A percentile compares a stretch with the other conserved stretches of the same genome.
Conservation (phyloP, 2,797 vertebrate species). For the Neomorphus geoffroyi region DNA sequence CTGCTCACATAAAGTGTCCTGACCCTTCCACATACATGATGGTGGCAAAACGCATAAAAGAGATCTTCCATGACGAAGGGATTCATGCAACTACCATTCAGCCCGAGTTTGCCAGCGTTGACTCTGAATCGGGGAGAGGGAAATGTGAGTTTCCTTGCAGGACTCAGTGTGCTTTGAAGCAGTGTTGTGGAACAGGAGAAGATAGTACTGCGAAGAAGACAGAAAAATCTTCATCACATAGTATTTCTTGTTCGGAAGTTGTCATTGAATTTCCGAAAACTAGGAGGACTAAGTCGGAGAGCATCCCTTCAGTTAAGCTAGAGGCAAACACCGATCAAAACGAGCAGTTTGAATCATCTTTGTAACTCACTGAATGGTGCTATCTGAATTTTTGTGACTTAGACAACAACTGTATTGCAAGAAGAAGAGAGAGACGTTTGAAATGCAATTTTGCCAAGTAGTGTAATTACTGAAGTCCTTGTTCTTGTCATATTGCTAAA, state of each 20-base stretch:
- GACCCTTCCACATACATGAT: conserved; percentile 96
- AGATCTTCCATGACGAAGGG: conserved; percentile 95
- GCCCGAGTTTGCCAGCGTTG: conserved; percentile 93
- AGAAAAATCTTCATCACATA: conserved; percentile 67
- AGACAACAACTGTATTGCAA: conserved; percentile 57
- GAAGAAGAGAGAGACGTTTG: conserved; percentile 72
- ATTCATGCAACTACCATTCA: conserved; percentile 99
- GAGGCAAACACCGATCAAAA: conserved; percentile 74
- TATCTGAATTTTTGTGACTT: conserved; percentile 66
- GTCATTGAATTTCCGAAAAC: conserved; percentile 81
- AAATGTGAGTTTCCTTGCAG: conserved; percentile 94
- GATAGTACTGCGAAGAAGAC: conserved; percentile 75
- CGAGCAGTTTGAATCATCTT: conserved; percentile 89
- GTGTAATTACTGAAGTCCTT: conserved; percentile 75
- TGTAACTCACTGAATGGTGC: conserved; percentile 79
- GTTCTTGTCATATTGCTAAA: conserved; percentile 75
- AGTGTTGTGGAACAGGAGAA: conserved; percentile 85
- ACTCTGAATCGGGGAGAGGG: conserved; percentile 80
- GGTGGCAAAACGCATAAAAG: conserved; percentile 96
- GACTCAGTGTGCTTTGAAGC: conserved; percentile 95
- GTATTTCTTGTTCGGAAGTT: conserved; percentile 82
- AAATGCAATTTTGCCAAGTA: conserved; percentile 76
- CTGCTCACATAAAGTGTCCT: conserved; percentile 96
- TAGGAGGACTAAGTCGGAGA: conserved; percentile 80
- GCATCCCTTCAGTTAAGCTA: conserved; percentile 72